Evolutionary conservation across 2,797 vertebrate species (phyloP).

Genomic region (Dromococcyx pavoninus): DNA sequence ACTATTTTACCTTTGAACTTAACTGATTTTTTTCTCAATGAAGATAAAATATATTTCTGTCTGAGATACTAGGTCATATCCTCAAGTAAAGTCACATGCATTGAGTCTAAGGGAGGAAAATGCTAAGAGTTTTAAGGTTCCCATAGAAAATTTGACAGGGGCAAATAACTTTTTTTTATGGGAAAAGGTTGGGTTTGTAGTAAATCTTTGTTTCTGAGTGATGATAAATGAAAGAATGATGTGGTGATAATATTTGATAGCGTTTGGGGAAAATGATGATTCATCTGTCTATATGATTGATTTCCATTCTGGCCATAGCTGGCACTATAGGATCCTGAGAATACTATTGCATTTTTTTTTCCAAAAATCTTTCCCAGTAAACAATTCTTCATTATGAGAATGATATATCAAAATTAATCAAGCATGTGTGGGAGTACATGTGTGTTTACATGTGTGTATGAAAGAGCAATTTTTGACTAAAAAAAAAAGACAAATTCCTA

Average conservation of each 20-base stretch:
- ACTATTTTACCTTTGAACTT: neutral
- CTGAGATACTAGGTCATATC: neutral
- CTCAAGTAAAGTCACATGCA: neutral
- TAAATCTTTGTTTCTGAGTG: constrained; percentile 49
- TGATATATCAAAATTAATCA: neutral
- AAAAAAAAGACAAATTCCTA: neutral
- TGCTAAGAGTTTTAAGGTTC: neutral
- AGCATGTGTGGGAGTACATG: neutral
- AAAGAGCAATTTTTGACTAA: neutral
- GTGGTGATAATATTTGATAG: constrained; percentile 25
- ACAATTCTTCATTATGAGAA: neutral
- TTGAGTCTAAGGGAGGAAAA: neutral
- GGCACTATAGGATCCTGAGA: neutral
- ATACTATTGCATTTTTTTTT: constrained; percentile 38
- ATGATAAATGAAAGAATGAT: constrained; percentile 51
- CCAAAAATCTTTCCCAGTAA: constrained; percentile 25
- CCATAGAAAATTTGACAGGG: neutral
- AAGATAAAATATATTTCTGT: neutral
- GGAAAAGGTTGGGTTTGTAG: constrained; percentile 19
- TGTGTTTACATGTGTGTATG: neutral
- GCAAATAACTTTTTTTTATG: constrained; percentile 14
- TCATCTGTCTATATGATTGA: neutral
- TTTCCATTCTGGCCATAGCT: neutral
- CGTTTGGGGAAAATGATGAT: constrained; percentile 35
- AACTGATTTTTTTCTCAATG: neutral